A percentile compares a stretch with the other conserved stretches of the same genome.
Conservation (phyloP, 1,140 invertebrate genomes). For the Trypoxylus dichotomus region DNA sequence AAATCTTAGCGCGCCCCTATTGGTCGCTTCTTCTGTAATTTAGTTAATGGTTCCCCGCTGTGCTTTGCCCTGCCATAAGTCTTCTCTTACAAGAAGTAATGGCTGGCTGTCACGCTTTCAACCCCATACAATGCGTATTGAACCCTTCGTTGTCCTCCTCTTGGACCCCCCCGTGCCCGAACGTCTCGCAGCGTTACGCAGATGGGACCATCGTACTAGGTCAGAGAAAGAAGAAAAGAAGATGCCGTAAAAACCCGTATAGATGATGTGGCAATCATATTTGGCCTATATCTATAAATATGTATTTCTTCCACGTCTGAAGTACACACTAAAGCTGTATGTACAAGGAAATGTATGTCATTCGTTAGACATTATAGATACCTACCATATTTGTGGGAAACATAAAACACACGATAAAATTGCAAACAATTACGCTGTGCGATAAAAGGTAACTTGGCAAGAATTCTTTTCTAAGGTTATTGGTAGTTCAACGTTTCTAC, state of each 20-base stretch:
- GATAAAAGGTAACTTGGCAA: not conserved
- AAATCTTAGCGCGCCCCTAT: conserved; percentile 50
- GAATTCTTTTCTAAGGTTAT: not conserved
- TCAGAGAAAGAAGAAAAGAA: not conserved
- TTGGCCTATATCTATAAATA: conserved; percentile 17
- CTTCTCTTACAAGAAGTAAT: conserved; percentile 53
- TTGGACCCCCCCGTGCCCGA: not conserved
- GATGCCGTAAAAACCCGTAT: not conserved
- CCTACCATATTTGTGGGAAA: too few relatives aligned
- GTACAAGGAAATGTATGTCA: not conserved
- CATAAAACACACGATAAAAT: not conserved
- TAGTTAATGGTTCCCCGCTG: conserved; percentile 53
- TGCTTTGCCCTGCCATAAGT: conserved; percentile 50
- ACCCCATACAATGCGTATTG: conserved; percentile 39
- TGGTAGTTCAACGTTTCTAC: not conserved
- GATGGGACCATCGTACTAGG: not conserved
- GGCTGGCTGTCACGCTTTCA: conserved; percentile 52
- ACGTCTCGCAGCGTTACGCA: not conserved
- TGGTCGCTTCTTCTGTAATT: conserved; percentile 52
- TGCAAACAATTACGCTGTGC: not conserved
- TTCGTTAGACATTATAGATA: not conserved
- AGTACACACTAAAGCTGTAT: not conserved
- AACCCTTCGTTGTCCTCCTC: conserved; percentile 9
- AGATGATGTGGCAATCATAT: not conserved
- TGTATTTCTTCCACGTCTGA: not conserved